Percentiles rank a stretch among this genome's conserved stretches.
phyloP scores from a whole-genome alignment of 2,888 invertebrate species.

The Itoplectis maculator region DNA sequence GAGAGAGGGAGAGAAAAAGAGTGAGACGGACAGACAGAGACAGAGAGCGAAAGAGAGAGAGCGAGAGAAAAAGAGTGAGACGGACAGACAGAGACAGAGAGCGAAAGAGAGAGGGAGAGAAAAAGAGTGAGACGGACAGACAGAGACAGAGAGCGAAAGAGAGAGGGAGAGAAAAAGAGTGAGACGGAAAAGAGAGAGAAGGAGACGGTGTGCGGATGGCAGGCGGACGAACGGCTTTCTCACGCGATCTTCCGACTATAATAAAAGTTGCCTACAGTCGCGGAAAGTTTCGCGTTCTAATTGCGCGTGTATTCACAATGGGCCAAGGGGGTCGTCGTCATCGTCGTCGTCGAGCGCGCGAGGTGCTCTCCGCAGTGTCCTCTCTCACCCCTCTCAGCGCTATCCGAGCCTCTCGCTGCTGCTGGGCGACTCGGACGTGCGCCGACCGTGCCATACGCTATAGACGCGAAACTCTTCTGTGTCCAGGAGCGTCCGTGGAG shows the following conservation, averaged over 20 bases:
- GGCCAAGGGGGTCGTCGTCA: slow-evolving; percentile 48
- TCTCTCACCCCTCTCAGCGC: too few species aligned
- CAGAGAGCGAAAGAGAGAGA: not conserved
- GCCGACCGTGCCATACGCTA: not conserved
- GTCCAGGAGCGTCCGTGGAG: not conserved
- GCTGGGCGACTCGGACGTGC: slow-evolving; percentile 6
- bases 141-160: too few species aligned
- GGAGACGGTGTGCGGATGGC: not conserved
- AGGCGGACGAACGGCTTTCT: slow-evolving; percentile 56
- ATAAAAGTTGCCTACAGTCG: slow-evolving; percentile 64
- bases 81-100: too few species aligned
- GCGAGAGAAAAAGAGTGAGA: not conserved
- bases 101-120: not conserved
- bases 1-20: not conserved
- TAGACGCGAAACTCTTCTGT: slow-evolving; percentile 13
- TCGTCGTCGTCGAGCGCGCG: slow-evolving; percentile 23
- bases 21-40: too few species aligned
- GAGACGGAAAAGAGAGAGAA: slow-evolving; percentile 6
- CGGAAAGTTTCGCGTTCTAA: slow-evolving; percentile 70
- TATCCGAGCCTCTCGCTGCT: not conserved
- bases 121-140: not conserved
- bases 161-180: not conserved
- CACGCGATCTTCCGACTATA: slow-evolving; percentile 68
- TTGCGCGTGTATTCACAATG: slow-evolving; percentile 69
- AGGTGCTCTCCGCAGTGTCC: slow-evolving; percentile 29